phyloP scores from a whole-genome alignment of 2,888 invertebrate genomes.

The Drosophila demipolita region DNA sequence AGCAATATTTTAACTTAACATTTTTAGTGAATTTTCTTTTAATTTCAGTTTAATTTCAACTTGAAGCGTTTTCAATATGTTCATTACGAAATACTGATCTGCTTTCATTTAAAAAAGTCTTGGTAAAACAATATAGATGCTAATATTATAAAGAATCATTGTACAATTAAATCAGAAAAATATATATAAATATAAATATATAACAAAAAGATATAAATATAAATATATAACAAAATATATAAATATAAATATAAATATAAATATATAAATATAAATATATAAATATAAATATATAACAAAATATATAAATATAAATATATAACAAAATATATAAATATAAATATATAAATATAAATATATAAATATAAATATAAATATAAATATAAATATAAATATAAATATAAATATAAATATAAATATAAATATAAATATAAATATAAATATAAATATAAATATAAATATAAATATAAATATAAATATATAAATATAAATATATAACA shows the following conservation, averaged over 20 bases:
- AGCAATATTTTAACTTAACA: not conserved
- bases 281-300: too few species aligned
- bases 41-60: not conserved
- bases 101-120: not conserved
- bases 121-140: not conserved
- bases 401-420: too few species aligned
- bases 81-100: not conserved
- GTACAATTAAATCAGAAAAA: not conserved
- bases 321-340: not conserved
- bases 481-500: too few species aligned
- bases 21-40: not conserved
- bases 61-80: not conserved
- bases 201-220: too few species aligned
- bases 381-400: not conserved
- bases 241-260: too few species aligned
- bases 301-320: not conserved
- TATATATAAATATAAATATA: too few species aligned
- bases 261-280: too few species aligned
- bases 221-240: not conserved
- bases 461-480: too few species aligned
- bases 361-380: not conserved
- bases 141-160: not conserved
- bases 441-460: not conserved
- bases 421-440: rapidly evolving
- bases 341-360: too few species aligned